These are phyloP conservation scores for Synchiropus splendidus DNA, from an alignment of 2,113 vertebrate species.

Conservation along the genomic window DNA sequence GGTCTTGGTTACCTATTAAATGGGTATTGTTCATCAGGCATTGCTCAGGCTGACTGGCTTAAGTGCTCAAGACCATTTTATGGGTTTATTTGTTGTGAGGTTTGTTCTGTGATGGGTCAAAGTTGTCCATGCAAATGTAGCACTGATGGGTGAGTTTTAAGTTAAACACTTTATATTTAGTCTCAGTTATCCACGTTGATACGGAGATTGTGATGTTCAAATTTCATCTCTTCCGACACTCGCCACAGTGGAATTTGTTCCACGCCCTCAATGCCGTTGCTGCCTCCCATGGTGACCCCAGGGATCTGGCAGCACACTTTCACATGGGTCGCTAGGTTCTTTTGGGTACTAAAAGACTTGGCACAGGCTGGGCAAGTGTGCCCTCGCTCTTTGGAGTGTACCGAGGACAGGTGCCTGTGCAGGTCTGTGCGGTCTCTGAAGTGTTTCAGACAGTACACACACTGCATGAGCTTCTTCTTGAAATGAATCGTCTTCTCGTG, in stretches of 20 bases:
- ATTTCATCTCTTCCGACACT: constrained; percentile 40
- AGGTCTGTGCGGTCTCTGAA: constrained; percentile 72
- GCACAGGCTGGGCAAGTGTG: constrained; percentile 60
- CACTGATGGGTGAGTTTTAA: constrained; percentile 6
- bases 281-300: constrained; percentile 22
- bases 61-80: no score
- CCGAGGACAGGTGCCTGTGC: constrained; percentile 62
- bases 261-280: constrained; percentile 32
- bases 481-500: constrained; percentile 73
- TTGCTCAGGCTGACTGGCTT: no score
- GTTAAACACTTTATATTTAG: neutral
- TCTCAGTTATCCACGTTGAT: constrained; percentile 39
- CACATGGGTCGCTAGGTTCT: constrained; percentile 69
- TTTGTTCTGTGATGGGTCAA: no score
- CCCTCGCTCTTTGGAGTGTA: constrained; percentile 59
- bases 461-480: constrained; percentile 74
- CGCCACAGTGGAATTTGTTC: constrained; percentile 45
- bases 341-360: constrained; percentile 69
- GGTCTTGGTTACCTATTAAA: no score
- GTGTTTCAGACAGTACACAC: constrained; percentile 61
- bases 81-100: no score
- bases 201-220: constrained; percentile 22
- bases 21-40: no score
- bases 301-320: constrained; percentile 62
- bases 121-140: neutral